Conservation (phyloP, 2,888 invertebrate genomes). For the Polydesmus complanatus region DNA sequence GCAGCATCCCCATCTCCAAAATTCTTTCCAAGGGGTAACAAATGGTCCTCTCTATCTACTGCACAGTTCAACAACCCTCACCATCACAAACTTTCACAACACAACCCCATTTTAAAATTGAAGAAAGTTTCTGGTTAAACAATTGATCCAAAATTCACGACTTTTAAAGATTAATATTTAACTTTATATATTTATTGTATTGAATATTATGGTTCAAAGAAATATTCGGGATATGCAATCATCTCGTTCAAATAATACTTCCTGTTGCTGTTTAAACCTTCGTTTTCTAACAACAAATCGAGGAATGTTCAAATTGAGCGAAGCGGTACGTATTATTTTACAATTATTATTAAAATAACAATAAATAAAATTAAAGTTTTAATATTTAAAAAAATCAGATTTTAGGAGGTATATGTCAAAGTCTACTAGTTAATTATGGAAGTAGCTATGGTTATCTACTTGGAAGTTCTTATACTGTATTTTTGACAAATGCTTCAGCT, state of each 20-base stretch:
- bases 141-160: too few species aligned
- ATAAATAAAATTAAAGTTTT: too few species aligned
- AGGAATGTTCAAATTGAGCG: conserved; percentile 57
- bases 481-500: conserved; percentile 63
- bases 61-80: neutral
- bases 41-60: neutral
- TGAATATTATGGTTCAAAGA: conserved; percentile 7
- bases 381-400: too few species aligned
- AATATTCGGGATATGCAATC: conserved; percentile 9
- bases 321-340: conserved; percentile 53
- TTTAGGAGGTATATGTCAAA: conserved; percentile 67
- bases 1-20: neutral
- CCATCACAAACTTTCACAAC: neutral
- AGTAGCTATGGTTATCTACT: conserved; percentile 54
- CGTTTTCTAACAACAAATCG: conserved; percentile 56
- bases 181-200: too few species aligned
- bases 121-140: too few species aligned
- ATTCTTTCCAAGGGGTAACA: neutral
- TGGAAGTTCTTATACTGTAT: conserved; percentile 65
- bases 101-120: too few species aligned
- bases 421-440: conserved; percentile 62
- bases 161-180: neutral
- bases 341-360: too few species aligned
- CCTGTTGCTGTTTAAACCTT: conserved; percentile 65
- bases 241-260: neutral